These are phyloP conservation scores for Apeira syringaria DNA, from an alignment of 2,888 invertebrate genomes.

Conservation along the genomic window DNA sequence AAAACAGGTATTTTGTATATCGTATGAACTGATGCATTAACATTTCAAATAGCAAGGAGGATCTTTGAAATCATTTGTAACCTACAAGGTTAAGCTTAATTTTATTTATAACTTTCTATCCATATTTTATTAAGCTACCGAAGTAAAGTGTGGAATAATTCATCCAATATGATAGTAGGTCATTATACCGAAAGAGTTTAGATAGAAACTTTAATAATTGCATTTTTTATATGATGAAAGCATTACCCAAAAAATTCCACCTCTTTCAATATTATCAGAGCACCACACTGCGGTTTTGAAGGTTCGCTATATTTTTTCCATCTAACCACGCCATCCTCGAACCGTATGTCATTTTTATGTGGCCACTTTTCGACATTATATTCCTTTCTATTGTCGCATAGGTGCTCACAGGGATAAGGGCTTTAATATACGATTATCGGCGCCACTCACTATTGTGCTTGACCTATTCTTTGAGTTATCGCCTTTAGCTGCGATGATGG, in stretches of 20 bases:
- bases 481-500: constrained; percentile 67
- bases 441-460: constrained; percentile 80
- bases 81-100: no score
- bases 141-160: no score
- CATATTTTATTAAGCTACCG: no score
- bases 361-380: constrained; percentile 81
- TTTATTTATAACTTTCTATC: no score
- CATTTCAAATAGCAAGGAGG: no score
- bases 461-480: constrained; percentile 79
- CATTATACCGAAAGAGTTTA: no score
- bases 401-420: constrained; percentile 81
- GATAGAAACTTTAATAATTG: no score
- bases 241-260: constrained; percentile 20
- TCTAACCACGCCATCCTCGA: constrained; percentile 50
- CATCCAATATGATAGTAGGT: no score
- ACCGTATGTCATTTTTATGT: constrained; percentile 82
- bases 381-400: constrained; percentile 79
- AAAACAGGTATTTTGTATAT: no score
- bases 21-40: no score
- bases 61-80: no score
- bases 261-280: constrained; percentile 35
- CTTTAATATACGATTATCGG: constrained; percentile 83
- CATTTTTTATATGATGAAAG: constrained; percentile 12
- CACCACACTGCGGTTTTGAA: constrained; percentile 30
- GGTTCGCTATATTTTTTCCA: constrained; percentile 47